These are phyloP conservation scores for Heliangelus exortis DNA, from an alignment of 2,797 vertebrate genomes.

Conservation along the genomic window DNA sequence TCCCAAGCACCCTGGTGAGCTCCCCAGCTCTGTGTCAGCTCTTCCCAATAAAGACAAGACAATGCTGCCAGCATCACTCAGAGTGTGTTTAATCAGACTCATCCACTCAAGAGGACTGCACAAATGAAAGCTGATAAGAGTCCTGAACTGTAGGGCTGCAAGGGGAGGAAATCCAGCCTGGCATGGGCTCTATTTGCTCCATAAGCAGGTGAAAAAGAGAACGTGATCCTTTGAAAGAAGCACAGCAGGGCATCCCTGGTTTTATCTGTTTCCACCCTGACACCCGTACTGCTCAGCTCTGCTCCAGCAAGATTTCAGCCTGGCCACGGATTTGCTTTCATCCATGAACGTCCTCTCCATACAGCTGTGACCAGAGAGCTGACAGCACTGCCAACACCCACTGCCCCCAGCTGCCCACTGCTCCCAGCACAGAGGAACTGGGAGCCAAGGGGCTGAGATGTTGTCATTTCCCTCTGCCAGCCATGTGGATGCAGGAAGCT, in stretches of 20 bases:
- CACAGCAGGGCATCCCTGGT: neutral
- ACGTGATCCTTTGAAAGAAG: neutral
- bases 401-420: accelerated
- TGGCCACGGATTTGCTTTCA: neutral
- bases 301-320: neutral
- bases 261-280: too few species aligned
- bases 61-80: neutral
- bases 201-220: neutral
- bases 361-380: neutral
- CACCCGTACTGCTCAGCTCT: neutral
- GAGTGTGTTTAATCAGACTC: constrained; percentile 38
- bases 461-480: neutral
- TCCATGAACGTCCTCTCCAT: neutral
- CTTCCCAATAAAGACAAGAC: neutral
- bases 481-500: neutral
- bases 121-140: neutral
- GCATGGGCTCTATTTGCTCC: neutral
- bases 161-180: neutral
- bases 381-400: neutral
- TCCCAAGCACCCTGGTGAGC: neutral
- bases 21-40: neutral
- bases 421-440: neutral
- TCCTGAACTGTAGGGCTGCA: accelerated
- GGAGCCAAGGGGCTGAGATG: neutral
- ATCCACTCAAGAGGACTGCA: neutral